Evolutionary conservation across 2,888 invertebrate genomes (phyloP), one percentile per base, ranked within the genome.

Genomic region (Periphyllus acericola): DNA sequence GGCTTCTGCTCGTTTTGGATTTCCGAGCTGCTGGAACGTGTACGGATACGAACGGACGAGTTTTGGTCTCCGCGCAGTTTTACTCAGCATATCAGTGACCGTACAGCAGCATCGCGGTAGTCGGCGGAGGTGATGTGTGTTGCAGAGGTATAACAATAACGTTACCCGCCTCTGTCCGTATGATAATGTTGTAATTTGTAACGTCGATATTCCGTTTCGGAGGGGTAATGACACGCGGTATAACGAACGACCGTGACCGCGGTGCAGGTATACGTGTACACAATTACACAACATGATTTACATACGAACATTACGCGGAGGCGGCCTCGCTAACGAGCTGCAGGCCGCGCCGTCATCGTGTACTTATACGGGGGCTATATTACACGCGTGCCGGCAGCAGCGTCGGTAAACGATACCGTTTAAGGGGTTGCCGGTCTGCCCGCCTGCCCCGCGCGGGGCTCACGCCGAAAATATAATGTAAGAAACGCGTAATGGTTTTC

Each of bases 401-500:
- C n/a, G 68, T 29, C 68, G 34, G 60, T 36, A 34, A 60, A 17
- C 60, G 80, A 66, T 80, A 80, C 60, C 36, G 80, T 66, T 80
- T 80, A 60, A 66, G 60, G 55, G 79, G 60, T 32, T 36, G 68
- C 6, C 36, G 29, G 32, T 4, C 21, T 9, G 17, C 6, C n/a
- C 55, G 36, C 79, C 25, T n/a, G n/a, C 14, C 21, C 4, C 21
- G 60, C 21, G 4, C 21, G 1, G 21, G 66, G n/a, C 0, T 9
- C 21, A 60, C 46, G 8, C n/a, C 5, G 66, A 29, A 79, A 79
- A 79, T 79, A 46, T 46, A 46, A 46, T 46, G 11, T 46, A 32
- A 21, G 78, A 55, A 79, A 60, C 60, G 60, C 60, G 60, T 36
- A 79, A 79, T 36, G 80, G 19, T 80, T 80, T 80, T 80, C 60